Evolutionary conservation across 2,797 vertebrate species (phyloP).

Genomic region (Hemibagrus guttatus): DNA sequence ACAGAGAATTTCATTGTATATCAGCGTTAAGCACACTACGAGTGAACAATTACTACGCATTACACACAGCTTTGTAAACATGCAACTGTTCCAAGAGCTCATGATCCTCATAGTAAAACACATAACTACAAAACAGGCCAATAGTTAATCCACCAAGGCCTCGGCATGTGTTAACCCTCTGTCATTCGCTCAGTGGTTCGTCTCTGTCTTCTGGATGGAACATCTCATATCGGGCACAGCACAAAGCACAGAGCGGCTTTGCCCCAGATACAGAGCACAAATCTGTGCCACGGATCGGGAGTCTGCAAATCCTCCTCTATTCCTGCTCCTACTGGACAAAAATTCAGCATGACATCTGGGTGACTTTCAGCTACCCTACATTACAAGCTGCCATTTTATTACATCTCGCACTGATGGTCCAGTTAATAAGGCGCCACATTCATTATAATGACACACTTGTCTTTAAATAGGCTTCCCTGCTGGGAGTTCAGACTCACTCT

Average conservation of each 20-base stretch:
- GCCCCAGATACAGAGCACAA: conserved; percentile 56
- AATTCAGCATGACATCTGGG: conserved; percentile 69
- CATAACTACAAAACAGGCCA: not conserved
- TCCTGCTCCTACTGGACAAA: conserved; percentile 58
- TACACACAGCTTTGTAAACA: not conserved
- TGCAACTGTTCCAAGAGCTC: not conserved
- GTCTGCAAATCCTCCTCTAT: conserved; percentile 67
- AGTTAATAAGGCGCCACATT: conserved; percentile 20
- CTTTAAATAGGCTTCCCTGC: conserved; percentile 35
- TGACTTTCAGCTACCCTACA: conserved; percentile 58
- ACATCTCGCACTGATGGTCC: conserved; percentile 13
- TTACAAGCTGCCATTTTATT: conserved; percentile 35
- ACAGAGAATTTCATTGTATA: not conserved
- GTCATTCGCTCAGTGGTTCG: conserved; percentile 8
- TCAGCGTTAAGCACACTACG: not conserved
- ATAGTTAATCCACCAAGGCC: not conserved
- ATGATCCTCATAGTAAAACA: not conserved
- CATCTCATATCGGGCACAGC: conserved; percentile 44
- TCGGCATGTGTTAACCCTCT: conserved; percentile 8
- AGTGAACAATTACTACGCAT: not conserved
- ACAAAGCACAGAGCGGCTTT: conserved; percentile 55
- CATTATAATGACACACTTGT: conserved; percentile 24
- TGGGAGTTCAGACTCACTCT: conserved; percentile 19
- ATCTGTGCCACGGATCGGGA: conserved; percentile 58
- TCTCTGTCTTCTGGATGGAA: conserved; percentile 20